A percentile compares a stretch with the other conserved stretches of the same genome.
Conservation (phyloP, 2,113 vertebrate genomes). For the Canis aureus region DNA sequence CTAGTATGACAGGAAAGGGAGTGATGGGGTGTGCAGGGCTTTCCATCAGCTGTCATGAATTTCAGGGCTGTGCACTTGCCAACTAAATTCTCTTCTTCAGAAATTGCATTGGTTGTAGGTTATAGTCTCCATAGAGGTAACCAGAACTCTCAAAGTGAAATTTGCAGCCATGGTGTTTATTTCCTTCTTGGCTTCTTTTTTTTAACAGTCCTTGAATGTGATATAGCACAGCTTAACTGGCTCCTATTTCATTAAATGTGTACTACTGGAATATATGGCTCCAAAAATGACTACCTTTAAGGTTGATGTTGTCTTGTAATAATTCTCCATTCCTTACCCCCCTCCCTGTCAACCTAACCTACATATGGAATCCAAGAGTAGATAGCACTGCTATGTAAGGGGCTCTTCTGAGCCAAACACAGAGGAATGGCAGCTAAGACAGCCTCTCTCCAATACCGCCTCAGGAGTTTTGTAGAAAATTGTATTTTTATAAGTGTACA, state of each 20-base stretch:
- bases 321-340: not conserved
- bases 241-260: not conserved
- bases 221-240: not conserved
- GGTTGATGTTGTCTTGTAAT: not conserved
- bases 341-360: not conserved
- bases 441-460: not conserved
- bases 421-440: not conserved
- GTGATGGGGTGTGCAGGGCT: not conserved
- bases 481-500: not conserved
- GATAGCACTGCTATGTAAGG: rapidly evolving
- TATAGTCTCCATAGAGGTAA: not conserved
- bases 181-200: conserved; percentile 1
- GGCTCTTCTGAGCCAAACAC: not conserved
- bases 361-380: not conserved
- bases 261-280: not conserved
- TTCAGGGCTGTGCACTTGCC: not conserved
- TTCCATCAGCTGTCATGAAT: not conserved
- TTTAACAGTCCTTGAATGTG: not conserved
- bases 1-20: not conserved
- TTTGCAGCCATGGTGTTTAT: not conserved
- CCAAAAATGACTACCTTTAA: not conserved
- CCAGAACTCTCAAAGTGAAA: not conserved
- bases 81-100: not conserved
- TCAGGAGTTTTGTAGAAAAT: not conserved
- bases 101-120: not conserved